Conservation (phyloP, 2,888 invertebrate species). For the Tromatobia lineatoria region DNA sequence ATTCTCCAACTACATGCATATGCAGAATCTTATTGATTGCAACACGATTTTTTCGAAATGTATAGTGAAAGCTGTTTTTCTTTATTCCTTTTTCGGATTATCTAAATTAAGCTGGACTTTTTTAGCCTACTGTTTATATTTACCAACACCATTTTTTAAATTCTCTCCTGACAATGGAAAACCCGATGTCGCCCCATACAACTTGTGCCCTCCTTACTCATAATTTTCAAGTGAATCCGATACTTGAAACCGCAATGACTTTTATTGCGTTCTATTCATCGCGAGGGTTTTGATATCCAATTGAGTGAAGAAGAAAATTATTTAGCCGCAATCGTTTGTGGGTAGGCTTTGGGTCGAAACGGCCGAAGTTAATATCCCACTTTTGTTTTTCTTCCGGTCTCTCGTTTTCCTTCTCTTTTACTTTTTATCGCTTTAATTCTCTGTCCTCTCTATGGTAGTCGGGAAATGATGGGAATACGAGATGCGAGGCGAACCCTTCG, state of each 20-base stretch:
- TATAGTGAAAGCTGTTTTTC: too few species aligned
- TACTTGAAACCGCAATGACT: neutral
- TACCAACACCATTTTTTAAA: too few species aligned
- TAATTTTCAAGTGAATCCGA: slow-evolving; percentile 7
- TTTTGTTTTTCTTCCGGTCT: slow-evolving; percentile 42
- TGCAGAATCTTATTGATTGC: too few species aligned
- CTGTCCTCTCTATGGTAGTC: slow-evolving; percentile 12
- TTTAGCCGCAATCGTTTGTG: slow-evolving; percentile 24
- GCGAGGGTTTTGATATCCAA: slow-evolving; percentile 5
- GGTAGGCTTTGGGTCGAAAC: neutral
- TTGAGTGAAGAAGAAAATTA: slow-evolving; percentile 10
- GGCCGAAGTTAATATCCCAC: slow-evolving; percentile 46
- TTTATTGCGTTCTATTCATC: too few species aligned
- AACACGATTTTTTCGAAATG: too few species aligned
- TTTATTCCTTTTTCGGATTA: too few species aligned
- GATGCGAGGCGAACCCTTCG: slow-evolving; percentile 40
- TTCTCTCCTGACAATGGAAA: neutral
- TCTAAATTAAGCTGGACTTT: too few species aligned
- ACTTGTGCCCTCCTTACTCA: neutral
- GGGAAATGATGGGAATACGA: slow-evolving; percentile 54
- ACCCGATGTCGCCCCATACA: neutral
- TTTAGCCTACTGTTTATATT: too few species aligned
- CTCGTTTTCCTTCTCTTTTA: slow-evolving; percentile 29
- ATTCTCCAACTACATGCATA: too few species aligned
- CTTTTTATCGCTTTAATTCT: slow-evolving; percentile 11